These are phyloP conservation scores for Nymphicus hollandicus DNA, from an alignment of 2,113 vertebrate genomes.

Conservation along the genomic window DNA sequence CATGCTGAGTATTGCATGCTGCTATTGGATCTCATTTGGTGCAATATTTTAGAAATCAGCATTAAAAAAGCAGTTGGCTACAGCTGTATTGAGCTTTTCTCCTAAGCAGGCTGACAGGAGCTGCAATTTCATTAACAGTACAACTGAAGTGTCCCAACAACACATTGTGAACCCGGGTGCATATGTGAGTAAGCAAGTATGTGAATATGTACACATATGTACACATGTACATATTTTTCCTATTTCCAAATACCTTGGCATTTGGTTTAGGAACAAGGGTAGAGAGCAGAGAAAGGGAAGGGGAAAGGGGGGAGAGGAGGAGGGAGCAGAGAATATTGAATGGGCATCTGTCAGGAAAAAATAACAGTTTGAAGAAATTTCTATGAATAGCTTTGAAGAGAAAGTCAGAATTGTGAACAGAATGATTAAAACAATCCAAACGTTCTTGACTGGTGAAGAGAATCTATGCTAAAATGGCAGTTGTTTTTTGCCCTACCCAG, in stretches of 20 bases:
- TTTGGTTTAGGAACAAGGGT: not conserved
- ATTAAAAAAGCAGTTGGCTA: not conserved
- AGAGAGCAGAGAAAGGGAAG: not conserved
- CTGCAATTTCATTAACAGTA: not conserved
- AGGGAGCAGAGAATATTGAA: not conserved
- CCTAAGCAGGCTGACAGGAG: not conserved
- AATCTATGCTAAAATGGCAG: conserved; percentile 16
- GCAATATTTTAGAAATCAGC: not conserved
- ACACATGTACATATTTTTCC: not conserved
- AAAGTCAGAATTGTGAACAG: conserved; percentile 5
- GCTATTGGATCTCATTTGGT: not conserved
- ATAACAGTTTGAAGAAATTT: not conserved
- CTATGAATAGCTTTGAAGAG: conserved; percentile 7
- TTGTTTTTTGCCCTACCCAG: conserved; percentile 32
- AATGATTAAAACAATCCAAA: conserved; percentile 37
- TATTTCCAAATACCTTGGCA: not conserved
- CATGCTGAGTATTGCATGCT: not conserved
- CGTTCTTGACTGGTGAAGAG: conserved; percentile 16
- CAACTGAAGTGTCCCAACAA: not conserved
- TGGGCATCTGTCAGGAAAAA: not conserved
- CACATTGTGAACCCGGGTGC: not conserved
- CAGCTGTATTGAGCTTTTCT: not conserved
- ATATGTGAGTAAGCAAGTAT: accelerated
- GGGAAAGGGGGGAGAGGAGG: not conserved
- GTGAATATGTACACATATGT: not conserved